A percentile compares a stretch with the other conserved stretches of the same genome.
phyloP scores from a whole-genome alignment of 2,888 invertebrate genomes.

The Acanthopleura granulata region DNA sequence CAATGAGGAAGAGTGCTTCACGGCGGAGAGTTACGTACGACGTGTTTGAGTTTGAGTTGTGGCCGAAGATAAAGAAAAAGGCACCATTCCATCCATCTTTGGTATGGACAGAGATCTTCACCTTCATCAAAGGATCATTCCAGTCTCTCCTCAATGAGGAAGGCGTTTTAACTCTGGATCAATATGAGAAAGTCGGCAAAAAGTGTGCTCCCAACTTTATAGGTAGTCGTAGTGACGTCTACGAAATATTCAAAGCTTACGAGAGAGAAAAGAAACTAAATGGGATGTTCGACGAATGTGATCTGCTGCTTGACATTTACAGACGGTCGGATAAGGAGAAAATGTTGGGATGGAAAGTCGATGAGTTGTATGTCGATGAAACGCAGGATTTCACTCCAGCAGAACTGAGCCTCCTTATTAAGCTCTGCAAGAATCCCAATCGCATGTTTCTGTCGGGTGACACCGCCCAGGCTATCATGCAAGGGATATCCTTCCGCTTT shows the following conservation, averaged over 20 bases:
- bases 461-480: constrained; percentile 41
- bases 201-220: constrained; percentile 55
- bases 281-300: constrained; percentile 51
- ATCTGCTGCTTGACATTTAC: constrained; percentile 42
- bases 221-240: constrained; percentile 44
- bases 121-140: constrained; percentile 57
- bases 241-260: constrained; percentile 43
- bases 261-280: constrained; percentile 40
- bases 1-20: too few species aligned
- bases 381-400: constrained; percentile 64
- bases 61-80: constrained; percentile 41
- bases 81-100: constrained; percentile 50
- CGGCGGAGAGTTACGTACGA: constrained; percentile 59
- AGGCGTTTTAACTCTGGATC: constrained; percentile 40
- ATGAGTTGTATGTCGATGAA: constrained; percentile 61
- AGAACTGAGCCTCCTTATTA: constrained; percentile 53
- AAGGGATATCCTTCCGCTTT: constrained; percentile 50
- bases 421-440: constrained; percentile 56
- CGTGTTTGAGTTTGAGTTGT: constrained; percentile 53
- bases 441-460: constrained; percentile 56
- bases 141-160: constrained; percentile 42
- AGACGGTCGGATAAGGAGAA: constrained; percentile 32
- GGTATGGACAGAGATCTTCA: constrained; percentile 62
- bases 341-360: constrained; percentile 38
- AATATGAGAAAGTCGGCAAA: constrained; percentile 45